These are phyloP conservation scores for Ctenopoma kingsleyae DNA, from an alignment of 2,797 vertebrate genomes.

Conservation along the genomic window DNA sequence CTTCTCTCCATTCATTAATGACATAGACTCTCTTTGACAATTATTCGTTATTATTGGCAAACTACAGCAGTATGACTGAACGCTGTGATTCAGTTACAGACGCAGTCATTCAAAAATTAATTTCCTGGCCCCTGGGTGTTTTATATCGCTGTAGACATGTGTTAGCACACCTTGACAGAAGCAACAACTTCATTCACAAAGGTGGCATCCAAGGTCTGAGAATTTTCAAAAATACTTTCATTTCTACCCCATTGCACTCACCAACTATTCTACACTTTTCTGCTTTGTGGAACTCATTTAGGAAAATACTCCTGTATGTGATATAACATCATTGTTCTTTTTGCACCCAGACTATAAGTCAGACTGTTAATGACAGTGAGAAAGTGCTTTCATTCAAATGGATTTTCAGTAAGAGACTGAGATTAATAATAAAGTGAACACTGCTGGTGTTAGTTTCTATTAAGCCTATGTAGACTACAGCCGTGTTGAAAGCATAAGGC, in stretches of 20 bases:
- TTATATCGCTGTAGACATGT: conserved; percentile 44
- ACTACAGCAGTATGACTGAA: conserved; percentile 53
- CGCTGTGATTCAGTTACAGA: conserved; percentile 72
- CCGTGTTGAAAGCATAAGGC: conserved; percentile 26
- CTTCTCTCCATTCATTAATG: conserved; percentile 63
- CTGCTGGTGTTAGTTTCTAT: conserved; percentile 11
- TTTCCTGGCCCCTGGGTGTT: conserved; percentile 40
- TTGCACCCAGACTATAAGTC: conserved; percentile 2
- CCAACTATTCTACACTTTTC: background rate
- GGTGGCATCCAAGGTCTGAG: conserved; percentile 32
- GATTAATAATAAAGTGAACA: conserved; percentile 27
- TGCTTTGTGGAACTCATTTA: conserved; percentile 11
- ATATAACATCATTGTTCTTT: conserved; percentile 6
- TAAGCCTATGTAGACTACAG: conserved; percentile 16
- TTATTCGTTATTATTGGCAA: conserved; percentile 74
- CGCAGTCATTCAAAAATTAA: conserved; percentile 59
- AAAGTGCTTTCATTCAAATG: conserved; percentile 24
- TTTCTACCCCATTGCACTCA: background rate
- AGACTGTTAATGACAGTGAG: conserved; percentile 3
- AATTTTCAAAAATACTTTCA: conserved; percentile 27
- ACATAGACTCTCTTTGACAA: conserved; percentile 72
- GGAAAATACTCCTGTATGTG: background rate
- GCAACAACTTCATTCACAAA: conserved; percentile 41
- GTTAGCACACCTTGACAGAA: conserved; percentile 54
- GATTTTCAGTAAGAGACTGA: conserved; percentile 20